Evolutionary conservation across 2,113 vertebrate genomes (phyloP).

Genomic region (Acinonyx jubatus): DNA sequence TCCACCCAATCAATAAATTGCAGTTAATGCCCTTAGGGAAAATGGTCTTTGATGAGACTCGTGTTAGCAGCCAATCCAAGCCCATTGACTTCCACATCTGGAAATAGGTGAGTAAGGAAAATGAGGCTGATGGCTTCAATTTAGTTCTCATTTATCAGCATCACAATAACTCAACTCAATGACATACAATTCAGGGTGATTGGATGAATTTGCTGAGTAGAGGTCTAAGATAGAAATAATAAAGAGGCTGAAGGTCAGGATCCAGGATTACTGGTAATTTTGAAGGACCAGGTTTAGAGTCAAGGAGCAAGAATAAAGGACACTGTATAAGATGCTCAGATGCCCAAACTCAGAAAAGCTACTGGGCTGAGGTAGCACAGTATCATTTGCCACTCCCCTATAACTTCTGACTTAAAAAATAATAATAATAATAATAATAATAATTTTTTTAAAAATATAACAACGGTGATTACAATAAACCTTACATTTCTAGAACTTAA

Average conservation of each 20-base stretch:
- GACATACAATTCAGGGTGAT: constrained; percentile 85
- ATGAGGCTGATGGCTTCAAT: constrained; percentile 86
- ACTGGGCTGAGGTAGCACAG: background rate
- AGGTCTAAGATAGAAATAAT: constrained; percentile 69
- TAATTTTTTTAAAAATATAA: background rate
- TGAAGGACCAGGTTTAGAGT: constrained; percentile 23
- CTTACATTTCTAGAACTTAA: background rate
- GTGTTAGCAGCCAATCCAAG: constrained; percentile 85
- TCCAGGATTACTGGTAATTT: constrained; percentile 53
- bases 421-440: too few species aligned
- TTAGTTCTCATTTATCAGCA: constrained; percentile 86
- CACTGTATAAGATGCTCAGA: background rate
- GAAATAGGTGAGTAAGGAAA: constrained; percentile 85
- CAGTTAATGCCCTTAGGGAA: constrained; percentile 82
- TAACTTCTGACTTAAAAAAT: background rate
- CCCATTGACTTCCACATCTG: constrained; percentile 87
- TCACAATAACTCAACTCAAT: constrained; percentile 84
- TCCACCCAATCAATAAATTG: constrained; percentile 86
- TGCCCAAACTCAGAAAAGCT: background rate
- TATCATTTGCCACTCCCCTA: background rate
- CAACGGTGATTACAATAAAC: background rate
- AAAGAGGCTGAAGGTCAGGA: constrained; percentile 67
- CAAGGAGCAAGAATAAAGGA: background rate
- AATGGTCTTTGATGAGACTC: constrained; percentile 86
- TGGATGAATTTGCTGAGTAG: constrained; percentile 78